Conservation (phyloP, 64 coral and sea anemone genomes). For the Montipora capricornis region DNA sequence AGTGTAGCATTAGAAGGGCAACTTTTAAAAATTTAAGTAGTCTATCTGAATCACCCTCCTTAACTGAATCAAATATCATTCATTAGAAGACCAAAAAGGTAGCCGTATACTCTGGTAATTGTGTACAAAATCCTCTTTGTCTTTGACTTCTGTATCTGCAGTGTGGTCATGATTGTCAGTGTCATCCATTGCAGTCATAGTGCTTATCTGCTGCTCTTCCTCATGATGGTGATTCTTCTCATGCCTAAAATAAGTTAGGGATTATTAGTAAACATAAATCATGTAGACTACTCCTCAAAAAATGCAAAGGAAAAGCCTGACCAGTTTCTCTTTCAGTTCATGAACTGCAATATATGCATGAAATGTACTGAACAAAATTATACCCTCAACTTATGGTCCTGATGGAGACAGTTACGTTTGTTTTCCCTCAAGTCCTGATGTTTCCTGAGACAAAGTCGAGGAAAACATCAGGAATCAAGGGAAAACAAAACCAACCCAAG, state of each 20-base stretch:
- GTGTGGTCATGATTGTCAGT: not conserved
- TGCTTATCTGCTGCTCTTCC: not conserved
- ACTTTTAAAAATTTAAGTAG: constrained; percentile 51
- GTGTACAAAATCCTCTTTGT: constrained; percentile 23
- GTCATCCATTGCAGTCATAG: not conserved
- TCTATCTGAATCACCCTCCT: constrained; percentile 36
- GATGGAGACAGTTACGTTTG: too few relatives aligned
- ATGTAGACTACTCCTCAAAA: not conserved
- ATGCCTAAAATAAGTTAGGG: not conserved
- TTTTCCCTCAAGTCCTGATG: too few relatives aligned
- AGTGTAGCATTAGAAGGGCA: constrained; percentile 24
- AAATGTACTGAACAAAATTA: too few relatives aligned
- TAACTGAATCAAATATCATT: too few relatives aligned
- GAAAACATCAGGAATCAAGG: too few relatives aligned
- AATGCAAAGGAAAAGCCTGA: not conserved
- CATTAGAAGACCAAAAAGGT: constrained; percentile 40
- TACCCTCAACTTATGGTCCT: too few relatives aligned
- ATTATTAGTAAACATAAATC: not conserved
- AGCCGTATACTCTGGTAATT: constrained; percentile 54
- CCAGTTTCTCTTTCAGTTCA: too few relatives aligned
- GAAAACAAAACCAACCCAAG: too few relatives aligned
- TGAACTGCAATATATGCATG: too few relatives aligned
- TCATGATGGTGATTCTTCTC: not conserved
- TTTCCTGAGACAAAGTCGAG: too few relatives aligned
- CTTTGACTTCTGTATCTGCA: not conserved